Percentiles rank a stretch among this genome's conserved stretches.
Evolutionary conservation across 2,797 vertebrate species (phyloP).

Genomic region (Poeciliopsis infans): DNA sequence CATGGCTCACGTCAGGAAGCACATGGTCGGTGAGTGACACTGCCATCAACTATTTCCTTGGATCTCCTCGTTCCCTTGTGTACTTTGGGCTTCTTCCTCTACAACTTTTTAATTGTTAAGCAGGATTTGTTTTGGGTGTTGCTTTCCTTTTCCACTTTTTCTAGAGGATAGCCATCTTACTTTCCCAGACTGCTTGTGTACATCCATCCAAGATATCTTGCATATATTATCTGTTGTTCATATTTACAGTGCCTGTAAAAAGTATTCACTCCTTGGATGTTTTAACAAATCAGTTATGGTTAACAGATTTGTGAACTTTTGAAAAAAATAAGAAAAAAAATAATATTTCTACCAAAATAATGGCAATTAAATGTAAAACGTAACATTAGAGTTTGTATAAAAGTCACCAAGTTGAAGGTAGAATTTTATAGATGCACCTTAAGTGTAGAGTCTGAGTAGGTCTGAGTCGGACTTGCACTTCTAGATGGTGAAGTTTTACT

Average conservation of each 20-base stretch:
- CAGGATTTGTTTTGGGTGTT: slow-evolving; percentile 57
- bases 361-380: background rate
- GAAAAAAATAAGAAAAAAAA: background rate
- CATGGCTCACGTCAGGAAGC: slow-evolving; percentile 98
- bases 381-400: background rate
- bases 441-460: background rate
- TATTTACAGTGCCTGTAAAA: background rate
- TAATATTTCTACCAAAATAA: background rate
- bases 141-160: slow-evolving; percentile 50
- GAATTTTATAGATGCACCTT: background rate
- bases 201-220: background rate
- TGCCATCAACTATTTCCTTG: background rate
- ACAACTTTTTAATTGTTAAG: slow-evolving; percentile 22
- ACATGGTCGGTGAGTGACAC: slow-evolving; percentile 95
- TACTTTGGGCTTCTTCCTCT: slow-evolving; percentile 40
- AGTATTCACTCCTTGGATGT: background rate
- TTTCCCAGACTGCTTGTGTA: slow-evolving; percentile 19
- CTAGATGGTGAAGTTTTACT: background rate
- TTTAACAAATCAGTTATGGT: background rate
- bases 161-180: slow-evolving; percentile 51
- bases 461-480: background rate
- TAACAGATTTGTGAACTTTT: background rate
- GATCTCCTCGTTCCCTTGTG: background rate
- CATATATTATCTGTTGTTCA: background rate
- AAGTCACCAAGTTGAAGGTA: background rate